A percentile compares a stretch with the other conserved stretches of the same genome.
phyloP scores from a whole-genome alignment of 2,888 invertebrate species.

The Oligia fasciuncula region DNA sequence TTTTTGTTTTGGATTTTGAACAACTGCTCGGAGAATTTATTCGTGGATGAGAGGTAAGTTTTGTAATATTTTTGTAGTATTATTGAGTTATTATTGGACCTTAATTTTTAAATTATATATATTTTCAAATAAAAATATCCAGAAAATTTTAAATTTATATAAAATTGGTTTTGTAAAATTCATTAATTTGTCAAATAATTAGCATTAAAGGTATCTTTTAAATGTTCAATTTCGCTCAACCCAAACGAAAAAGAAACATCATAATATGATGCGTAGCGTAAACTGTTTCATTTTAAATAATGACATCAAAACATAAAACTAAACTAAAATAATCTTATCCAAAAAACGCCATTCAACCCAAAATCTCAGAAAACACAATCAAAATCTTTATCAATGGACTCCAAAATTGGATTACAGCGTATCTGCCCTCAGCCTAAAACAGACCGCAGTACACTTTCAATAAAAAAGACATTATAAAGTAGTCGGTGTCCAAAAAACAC shows the following conservation, averaged over 20 bases:
- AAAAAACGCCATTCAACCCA: slow-evolving; percentile 15
- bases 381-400: slow-evolving; percentile 62
- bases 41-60: slow-evolving; percentile 48
- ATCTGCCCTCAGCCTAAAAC: slow-evolving; percentile 66
- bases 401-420: slow-evolving; percentile 67
- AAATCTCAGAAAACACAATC: slow-evolving; percentile 54
- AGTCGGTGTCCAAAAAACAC: slow-evolving; percentile 78
- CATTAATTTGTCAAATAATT: not conserved
- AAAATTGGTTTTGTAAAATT: not conserved
- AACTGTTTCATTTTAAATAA: not conserved
- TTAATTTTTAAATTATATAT: no score
- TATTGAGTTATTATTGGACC: no score
- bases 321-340: slow-evolving; percentile 24
- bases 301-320: not conserved
- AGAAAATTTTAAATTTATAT: no score
- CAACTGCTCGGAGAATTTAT: not conserved
- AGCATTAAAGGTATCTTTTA: not conserved
- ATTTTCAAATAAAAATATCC: no score
- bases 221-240: not conserved
- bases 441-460: slow-evolving; percentile 72
- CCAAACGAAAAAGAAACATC: not conserved
- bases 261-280: no score
- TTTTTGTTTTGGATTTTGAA: slow-evolving; percentile 42
- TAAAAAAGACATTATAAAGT: slow-evolving; percentile 85
- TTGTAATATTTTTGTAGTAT: not conserved